A percentile compares a stretch with the other conserved stretches of the same genome.
These are phyloP conservation scores for Sphaeramia orbicularis DNA, from an alignment of 2,797 vertebrate genomes.

Conservation along the genomic window DNA sequence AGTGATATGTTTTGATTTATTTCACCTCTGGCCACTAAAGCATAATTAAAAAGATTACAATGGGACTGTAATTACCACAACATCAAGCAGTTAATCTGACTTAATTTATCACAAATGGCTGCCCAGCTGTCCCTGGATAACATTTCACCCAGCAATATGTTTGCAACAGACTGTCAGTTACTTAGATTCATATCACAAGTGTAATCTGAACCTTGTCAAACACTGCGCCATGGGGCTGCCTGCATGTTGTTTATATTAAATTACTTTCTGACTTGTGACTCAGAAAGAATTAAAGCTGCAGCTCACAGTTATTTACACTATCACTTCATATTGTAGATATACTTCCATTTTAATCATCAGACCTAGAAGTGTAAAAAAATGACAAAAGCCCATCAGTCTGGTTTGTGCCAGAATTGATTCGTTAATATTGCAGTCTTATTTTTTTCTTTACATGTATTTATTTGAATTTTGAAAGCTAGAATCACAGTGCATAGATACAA, in stretches of 20 bases:
- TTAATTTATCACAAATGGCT: conserved; percentile 67
- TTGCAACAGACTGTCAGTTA: conserved; percentile 52
- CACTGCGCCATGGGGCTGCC: conserved; percentile 16
- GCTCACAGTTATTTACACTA: neutral
- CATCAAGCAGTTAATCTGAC: conserved; percentile 63
- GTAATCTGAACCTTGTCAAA: conserved; percentile 53
- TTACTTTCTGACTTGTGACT: conserved; percentile 21
- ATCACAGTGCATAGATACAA: too few relatives aligned
- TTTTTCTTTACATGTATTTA: too few relatives aligned
- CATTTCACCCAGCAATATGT: conserved; percentile 60
- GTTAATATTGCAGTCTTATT: neutral
- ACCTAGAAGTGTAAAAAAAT: neutral
- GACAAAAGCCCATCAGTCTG: neutral
- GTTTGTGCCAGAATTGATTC: neutral
- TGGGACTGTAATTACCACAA: conserved; percentile 64
- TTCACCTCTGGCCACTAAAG: conserved; percentile 64
- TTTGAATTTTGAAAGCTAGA: too few relatives aligned
- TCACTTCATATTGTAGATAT: neutral
- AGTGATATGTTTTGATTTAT: conserved; percentile 55
- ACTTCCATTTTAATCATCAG: neutral
- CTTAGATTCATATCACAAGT: conserved; percentile 53
- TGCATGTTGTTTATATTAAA: conserved; percentile 31
- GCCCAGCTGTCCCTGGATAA: conserved; percentile 57
- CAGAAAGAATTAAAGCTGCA: conserved; percentile 4
- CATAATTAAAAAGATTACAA: conserved; percentile 70